These are phyloP conservation scores for Leucosticte australis DNA, from an alignment of 2,113 vertebrate species.

Conservation along the genomic window DNA sequence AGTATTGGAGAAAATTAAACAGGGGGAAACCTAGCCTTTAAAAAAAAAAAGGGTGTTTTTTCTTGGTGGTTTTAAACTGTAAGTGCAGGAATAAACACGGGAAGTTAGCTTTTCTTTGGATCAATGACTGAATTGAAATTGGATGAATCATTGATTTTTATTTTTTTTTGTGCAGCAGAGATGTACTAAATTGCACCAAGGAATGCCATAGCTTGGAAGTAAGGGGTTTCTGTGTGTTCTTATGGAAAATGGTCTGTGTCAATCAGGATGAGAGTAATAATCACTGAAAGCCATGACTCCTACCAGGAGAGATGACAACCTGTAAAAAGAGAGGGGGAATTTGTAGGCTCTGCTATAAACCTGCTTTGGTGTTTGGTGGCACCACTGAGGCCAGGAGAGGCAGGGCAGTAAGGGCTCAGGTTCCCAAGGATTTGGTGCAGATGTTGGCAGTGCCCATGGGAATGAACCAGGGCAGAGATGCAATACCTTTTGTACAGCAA, in stretches of 20 bases:
- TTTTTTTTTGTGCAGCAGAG: neutral
- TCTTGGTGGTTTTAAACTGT: neutral
- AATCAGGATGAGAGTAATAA: neutral
- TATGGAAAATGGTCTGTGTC: neutral
- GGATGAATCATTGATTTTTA: neutral
- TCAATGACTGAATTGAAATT: neutral
- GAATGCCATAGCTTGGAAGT: neutral
- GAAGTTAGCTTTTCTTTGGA: neutral
- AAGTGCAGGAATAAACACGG: neutral
- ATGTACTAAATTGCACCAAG: neutral
- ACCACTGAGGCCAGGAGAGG: neutral
- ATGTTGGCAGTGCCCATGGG: neutral
- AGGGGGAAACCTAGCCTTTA: neutral
- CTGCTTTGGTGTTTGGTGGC: neutral
- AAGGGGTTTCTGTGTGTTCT: neutral
- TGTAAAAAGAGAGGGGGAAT: neutral
- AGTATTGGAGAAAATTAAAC: neutral
- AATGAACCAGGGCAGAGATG: neutral
- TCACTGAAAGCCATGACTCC: neutral
- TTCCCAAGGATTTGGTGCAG: neutral
- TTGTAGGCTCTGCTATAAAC: neutral
- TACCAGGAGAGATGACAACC: neutral
- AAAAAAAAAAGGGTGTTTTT: neutral
- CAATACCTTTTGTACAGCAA: neutral
- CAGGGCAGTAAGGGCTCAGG: too few relatives aligned